phyloP scores from a whole-genome alignment of 2,113 vertebrate genomes.

The Pleuronectes platessa region DNA sequence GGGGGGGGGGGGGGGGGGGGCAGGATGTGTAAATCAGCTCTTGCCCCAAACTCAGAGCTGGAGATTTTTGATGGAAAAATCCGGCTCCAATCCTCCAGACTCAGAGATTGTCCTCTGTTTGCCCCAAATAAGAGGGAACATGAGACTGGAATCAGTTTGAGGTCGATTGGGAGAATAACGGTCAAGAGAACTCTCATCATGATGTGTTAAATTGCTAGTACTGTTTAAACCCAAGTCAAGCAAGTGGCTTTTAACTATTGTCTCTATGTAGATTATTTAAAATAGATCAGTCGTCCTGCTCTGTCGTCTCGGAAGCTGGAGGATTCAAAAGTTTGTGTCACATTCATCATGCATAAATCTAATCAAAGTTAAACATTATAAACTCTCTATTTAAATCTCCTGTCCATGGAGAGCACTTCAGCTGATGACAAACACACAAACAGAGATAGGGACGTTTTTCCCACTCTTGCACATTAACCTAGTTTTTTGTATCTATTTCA shows the following conservation, averaged over 20 bases:
- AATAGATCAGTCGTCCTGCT: no score
- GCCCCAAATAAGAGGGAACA: not conserved
- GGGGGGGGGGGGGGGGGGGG: not conserved
- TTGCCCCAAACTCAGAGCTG: slow-evolving; percentile 46
- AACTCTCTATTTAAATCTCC: no score
- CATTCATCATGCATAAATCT: no score
- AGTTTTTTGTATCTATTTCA: no score
- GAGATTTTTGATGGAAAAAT: slow-evolving; percentile 69
- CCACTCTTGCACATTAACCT: no score
- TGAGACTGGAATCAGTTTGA: not conserved
- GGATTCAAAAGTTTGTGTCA: no score
- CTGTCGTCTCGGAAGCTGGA: no score
- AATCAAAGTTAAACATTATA: no score
- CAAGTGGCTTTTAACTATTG: no score
- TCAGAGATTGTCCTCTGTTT: slow-evolving; percentile 18
- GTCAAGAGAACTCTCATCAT: slow-evolving; percentile 14
- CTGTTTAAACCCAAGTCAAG: not conserved
- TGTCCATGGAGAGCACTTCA: not conserved
- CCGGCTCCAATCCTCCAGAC: slow-evolving; percentile 44
- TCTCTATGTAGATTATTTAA: not conserved
- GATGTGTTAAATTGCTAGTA: slow-evolving; percentile 7
- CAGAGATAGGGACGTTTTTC: no score
- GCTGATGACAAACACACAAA: not conserved
- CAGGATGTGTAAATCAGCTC: slow-evolving; percentile 69
- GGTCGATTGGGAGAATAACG: not conserved